Percentiles rank a stretch among this genome's conserved stretches.
Evolutionary conservation across 2,888 invertebrate species (phyloP).

Genomic region (Xestia ashworthii): DNA sequence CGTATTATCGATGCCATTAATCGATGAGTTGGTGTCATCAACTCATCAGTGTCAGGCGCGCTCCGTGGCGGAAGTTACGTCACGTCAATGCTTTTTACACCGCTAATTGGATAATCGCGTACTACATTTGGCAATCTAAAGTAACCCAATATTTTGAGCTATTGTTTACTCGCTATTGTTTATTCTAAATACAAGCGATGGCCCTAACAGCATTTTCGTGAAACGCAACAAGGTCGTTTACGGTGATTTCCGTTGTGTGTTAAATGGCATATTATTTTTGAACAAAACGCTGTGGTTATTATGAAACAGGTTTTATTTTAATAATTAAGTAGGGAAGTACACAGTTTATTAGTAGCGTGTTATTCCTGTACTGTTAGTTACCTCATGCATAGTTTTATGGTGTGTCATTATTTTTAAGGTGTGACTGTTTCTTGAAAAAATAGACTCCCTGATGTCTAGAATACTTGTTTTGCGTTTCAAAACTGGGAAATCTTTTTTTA

Average conservation of each 20-base stretch:
- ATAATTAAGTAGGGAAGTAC: conserved; percentile 9
- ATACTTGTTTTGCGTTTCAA: not conserved
- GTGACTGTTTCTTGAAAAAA: not conserved
- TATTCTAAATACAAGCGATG: conserved; percentile 35
- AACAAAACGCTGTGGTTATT: conserved; percentile 2
- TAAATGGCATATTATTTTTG: conserved; percentile 25
- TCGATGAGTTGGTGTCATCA: conserved; percentile 70
- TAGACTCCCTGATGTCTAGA: not conserved
- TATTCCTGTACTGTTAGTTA: conserved; percentile 5
- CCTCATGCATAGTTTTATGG: conserved; percentile 15
- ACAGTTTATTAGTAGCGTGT: not conserved
- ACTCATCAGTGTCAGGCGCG: conserved; percentile 49
- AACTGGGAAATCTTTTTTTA: not conserved
- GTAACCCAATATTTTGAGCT: conserved; percentile 58
- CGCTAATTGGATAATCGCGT: conserved; percentile 74
- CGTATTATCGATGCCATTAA: conserved; percentile 71
- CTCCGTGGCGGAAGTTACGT: conserved; percentile 60
- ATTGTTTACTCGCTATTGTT: conserved; percentile 65
- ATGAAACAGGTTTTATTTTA: conserved; percentile 3
- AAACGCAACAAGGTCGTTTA: conserved; percentile 58
- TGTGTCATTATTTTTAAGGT: conserved; percentile 9
- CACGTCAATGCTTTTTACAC: conserved; percentile 64
- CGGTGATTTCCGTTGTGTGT: conserved; percentile 18
- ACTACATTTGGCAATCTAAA: conserved; percentile 67
- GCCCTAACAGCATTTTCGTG: conserved; percentile 21